Evolutionary conservation across 2,113 vertebrate genomes (phyloP), one percentile per base, ranked within the genome.

Genomic region (Saguinus imperator): DNA sequence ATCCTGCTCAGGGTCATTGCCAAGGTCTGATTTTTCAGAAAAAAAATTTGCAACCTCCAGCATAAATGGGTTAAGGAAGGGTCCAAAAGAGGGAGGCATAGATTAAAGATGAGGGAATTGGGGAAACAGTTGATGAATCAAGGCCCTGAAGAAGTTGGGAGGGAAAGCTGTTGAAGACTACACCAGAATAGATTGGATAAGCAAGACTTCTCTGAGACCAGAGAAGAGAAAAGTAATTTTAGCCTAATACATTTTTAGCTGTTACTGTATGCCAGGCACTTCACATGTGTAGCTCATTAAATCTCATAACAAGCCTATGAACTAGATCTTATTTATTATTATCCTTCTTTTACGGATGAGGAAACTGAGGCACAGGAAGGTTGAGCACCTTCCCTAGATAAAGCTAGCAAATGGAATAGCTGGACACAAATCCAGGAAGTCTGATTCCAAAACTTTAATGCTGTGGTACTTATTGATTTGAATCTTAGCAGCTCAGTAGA

Each of bases 171-270:
- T 82, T 25, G 76, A 43, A 94, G 80, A 93, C 43, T 37, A 43
- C 18, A 6, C 81, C 81, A 57, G 50, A 90, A 35, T 72, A 37
- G 27, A 27, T 93, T 3, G 29, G 80, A 45, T 83, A 87, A 85
- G 32, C 80, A 17, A 16, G 9, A 61, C 45, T 82, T 94, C 27
- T 89, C 2, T 84, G 52, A 94, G 70, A 96, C 35, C 66, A 77
- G 66, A 79, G 73, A 73, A 82, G 66, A 79, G 73, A 73, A 82
- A 75, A 70, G 17, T 94, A 57, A 85, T 85, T 96, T 77, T 68
- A 96, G 52, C 66, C 58, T 94, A 77, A 45, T 89, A 20, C 68
- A 64, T 79, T 92, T 92, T 55, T 45, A 92, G 21, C 79, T 81
- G 9, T 84, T 96, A 20, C 3, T 75, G 2, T 86, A 72, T 21